Percentiles rank a stretch among this genome's conserved stretches.
phyloP scores from a whole-genome alignment of 2,797 vertebrate genomes.

The Potorous gilbertii region DNA sequence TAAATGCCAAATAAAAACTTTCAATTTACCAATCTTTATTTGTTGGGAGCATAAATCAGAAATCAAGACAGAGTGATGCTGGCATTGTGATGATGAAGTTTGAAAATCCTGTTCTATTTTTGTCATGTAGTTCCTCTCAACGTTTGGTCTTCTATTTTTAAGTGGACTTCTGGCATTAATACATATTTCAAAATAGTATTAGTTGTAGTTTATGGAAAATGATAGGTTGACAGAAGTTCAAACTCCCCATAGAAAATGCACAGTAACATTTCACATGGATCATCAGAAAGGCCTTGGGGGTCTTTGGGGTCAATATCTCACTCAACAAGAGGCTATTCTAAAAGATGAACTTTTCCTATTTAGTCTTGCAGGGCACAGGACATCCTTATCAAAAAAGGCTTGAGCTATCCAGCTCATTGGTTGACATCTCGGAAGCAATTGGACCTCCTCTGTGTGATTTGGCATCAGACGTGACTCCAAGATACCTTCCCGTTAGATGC shows the following conservation, averaged over 20 bases:
- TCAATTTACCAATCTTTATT: conserved; percentile 67
- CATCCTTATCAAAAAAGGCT: background rate
- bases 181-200: conserved; percentile 46
- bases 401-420: background rate
- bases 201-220: background rate
- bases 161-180: conserved; percentile 51
- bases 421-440: background rate
- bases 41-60: conserved; percentile 58
- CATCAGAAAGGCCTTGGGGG: background rate
- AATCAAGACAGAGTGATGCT: background rate
- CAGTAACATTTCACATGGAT: conserved; percentile 1
- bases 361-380: background rate
- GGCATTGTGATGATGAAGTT: conserved; percentile 56
- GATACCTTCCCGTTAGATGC: conserved; percentile 1
- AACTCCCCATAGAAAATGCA: background rate
- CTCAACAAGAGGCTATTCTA: background rate
- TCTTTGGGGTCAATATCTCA: conserved; percentile 8
- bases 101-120: conserved; percentile 42
- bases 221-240: background rate
- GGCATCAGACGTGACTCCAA: background rate
- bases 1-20: conserved; percentile 73
- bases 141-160: conserved; percentile 38
- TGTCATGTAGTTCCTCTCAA: conserved; percentile 51
- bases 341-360: background rate
- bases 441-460: background rate